phyloP scores from a whole-genome alignment of 2,888 invertebrate species.

The Anaspis maculata region DNA sequence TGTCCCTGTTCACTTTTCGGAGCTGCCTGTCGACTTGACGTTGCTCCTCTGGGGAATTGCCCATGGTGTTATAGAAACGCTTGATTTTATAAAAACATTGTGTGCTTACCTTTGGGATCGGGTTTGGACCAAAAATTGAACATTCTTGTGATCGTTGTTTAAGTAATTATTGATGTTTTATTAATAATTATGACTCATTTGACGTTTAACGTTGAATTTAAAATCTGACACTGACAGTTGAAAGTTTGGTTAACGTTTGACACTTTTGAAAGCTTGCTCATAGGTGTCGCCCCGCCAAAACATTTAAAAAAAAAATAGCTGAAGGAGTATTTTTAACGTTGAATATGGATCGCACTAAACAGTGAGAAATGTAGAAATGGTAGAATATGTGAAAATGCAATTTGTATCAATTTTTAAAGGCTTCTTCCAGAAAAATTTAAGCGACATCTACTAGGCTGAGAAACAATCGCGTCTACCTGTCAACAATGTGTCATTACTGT shows the following conservation, averaged over 20 bases:
- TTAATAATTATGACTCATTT: constrained; percentile 12
- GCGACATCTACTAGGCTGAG: too few relatives aligned
- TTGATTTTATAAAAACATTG: constrained; percentile 4
- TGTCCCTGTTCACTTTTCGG: constrained; percentile 71
- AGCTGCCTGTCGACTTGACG: constrained; percentile 73
- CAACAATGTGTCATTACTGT: too few relatives aligned
- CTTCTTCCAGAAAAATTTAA: too few relatives aligned
- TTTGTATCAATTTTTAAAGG: too few relatives aligned
- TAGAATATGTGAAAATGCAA: too few relatives aligned
- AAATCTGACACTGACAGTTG: constrained; percentile 2
- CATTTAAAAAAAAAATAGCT: too few relatives aligned
- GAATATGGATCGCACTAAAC: too few relatives aligned
- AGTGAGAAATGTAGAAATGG: too few relatives aligned
- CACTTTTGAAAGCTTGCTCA: constrained; percentile 14
- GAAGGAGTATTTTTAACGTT: too few relatives aligned
- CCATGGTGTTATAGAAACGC: constrained; percentile 7
- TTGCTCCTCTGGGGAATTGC: constrained; percentile 65
- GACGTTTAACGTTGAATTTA: constrained; percentile 7
- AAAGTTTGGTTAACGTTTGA: too few relatives aligned
- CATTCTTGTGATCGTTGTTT: constrained; percentile 11
- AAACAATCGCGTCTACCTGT: too few relatives aligned
- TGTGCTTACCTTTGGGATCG: constrained; percentile 39
- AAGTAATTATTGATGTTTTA: constrained; percentile 2
- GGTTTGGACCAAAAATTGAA: constrained; percentile 35
- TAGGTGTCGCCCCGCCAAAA: too few relatives aligned